Evolutionary conservation across 2,797 vertebrate species (phyloP), one percentile per base, ranked within the genome.

Genomic region (Clamator glandarius): DNA sequence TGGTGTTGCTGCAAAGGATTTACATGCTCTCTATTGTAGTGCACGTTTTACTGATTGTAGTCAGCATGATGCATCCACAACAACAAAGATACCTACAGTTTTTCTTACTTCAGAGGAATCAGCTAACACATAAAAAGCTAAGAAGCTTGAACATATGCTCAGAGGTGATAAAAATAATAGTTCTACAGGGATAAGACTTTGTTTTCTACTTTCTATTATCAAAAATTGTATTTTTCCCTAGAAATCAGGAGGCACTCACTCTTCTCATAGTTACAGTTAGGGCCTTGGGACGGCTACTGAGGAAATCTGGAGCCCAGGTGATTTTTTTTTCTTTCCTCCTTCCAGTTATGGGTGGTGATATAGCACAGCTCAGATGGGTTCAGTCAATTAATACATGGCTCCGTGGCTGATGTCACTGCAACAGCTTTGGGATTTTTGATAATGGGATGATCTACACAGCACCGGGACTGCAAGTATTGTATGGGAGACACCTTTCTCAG

Each of bases 151-250:
- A 75, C 29, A 54, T 64, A n/a, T 89, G 72, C 29, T 92, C 54
- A 78, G 61, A 87, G n/a, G 50, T 48, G 2, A 92, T 64, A 83
- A 91, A 96, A 83, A 91, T 55, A 59, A 55, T 79, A 92, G 28
- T 46, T 63, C 50, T 52, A 33, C 23, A 25, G 18, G 31, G 55
- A n/a, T 74, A 83, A 70, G 15, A 5, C 11, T 87, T 76, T 85
- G 11, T 24, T 91, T 91, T 80, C 50, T 80, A 31, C 26, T 77
- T 87, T 51, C 8, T 55, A 4, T 59, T 85, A 36, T 36, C 5
- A 70, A 84, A 89, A 57, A 20, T 25, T 15, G 8, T 12, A 46
- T 70, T 89, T 89, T 72, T 72, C 26, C 9, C 15, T 50, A 52
- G 33, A 75, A 89, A 70, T 57, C 25, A 57, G 61, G 33, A 89